Percentiles rank a stretch among this genome's conserved stretches.
Conservation (phyloP, 2,888 invertebrate species). For the Camponotus fellah region DNA sequence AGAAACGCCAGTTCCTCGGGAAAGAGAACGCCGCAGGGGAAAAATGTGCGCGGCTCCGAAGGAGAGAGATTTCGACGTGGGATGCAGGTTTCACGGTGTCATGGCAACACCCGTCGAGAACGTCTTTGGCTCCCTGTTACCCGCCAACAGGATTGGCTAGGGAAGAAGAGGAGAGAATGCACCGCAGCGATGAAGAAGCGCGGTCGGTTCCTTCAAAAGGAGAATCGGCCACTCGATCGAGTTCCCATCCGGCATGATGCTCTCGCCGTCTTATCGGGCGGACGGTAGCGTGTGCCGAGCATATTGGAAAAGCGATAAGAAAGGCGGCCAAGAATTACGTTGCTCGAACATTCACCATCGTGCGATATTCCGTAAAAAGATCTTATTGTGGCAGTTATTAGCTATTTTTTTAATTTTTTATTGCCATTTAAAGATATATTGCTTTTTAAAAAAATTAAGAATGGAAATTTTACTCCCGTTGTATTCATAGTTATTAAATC, state of each 20-base stretch:
- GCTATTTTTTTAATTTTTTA: conserved; percentile 10
- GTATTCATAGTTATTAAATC: not conserved
- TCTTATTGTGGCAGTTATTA: conserved; percentile 11
- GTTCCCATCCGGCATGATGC: conserved; percentile 41
- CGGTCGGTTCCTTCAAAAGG: conserved; percentile 74
- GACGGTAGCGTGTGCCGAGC: conserved; percentile 70
- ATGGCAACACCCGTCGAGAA: conserved; percentile 84
- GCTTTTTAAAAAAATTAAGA: not conserved
- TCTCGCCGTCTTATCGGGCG: conserved; percentile 67
- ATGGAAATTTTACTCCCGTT: not conserved
- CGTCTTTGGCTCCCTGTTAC: conserved; percentile 77
- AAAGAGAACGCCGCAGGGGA: conserved; percentile 50
- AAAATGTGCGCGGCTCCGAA: conserved; percentile 58
- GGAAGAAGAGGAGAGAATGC: conserved; percentile 61
- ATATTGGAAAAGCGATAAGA: conserved; percentile 73
- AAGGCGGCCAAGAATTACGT: conserved; percentile 61
- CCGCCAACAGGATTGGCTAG: conserved; percentile 61
- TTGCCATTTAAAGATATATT: not conserved
- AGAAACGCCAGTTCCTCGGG: conserved; percentile 65
- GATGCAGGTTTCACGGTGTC: conserved; percentile 83
- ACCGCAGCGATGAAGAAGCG: conserved; percentile 65
- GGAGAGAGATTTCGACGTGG: conserved; percentile 77
- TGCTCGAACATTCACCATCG: conserved; percentile 50
- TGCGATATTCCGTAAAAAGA: conserved; percentile 14
- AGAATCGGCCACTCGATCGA: conserved; percentile 69